Percentiles rank a stretch among this genome's conserved stretches.
phyloP scores from a whole-genome alignment of 2,888 invertebrate genomes.

The Phrixothrix hirtus region DNA sequence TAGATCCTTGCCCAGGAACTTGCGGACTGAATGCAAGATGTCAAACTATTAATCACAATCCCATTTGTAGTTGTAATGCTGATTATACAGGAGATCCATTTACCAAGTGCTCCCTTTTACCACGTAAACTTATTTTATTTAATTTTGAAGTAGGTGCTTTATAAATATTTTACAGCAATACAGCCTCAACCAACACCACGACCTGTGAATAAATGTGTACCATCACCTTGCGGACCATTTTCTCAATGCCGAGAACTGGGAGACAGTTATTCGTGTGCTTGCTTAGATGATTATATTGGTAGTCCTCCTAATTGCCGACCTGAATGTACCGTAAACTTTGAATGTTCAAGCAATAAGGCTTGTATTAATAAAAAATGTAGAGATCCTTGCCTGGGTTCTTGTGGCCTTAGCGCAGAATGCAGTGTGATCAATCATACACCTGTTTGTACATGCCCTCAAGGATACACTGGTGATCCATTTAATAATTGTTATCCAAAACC shows the following conservation, averaged over 20 bases:
- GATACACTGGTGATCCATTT: constrained; percentile 68
- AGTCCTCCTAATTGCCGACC: constrained; percentile 62
- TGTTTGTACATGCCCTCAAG: constrained; percentile 67
- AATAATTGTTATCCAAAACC: constrained; percentile 49
- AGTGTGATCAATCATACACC: constrained; percentile 69
- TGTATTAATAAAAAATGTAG: constrained; percentile 63
- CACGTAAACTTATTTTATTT: constrained; percentile 13
- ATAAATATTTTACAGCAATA: constrained; percentile 41
- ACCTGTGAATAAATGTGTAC: no score
- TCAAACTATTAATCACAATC: constrained; percentile 71
- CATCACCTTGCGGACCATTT: no score
- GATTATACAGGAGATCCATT: constrained; percentile 70
- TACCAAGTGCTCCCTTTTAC: constrained; percentile 57
- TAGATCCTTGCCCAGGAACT: constrained; percentile 71
- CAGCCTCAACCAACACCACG: constrained; percentile 59
- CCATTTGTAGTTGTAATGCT: constrained; percentile 68
- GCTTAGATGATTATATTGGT: constrained; percentile 58
- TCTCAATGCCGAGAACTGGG: constrained; percentile 60
- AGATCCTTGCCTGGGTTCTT: constrained; percentile 68
- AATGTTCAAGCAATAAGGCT: constrained; percentile 59
- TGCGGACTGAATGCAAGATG: constrained; percentile 76
- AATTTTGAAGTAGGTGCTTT: no score
- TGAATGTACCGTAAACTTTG: constrained; percentile 61
- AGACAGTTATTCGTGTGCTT: constrained; percentile 60
- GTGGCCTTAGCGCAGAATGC: constrained; percentile 66